Conservation (phyloP, 2,113 vertebrate genomes). For the Anarrhichthys ocellatus region DNA sequence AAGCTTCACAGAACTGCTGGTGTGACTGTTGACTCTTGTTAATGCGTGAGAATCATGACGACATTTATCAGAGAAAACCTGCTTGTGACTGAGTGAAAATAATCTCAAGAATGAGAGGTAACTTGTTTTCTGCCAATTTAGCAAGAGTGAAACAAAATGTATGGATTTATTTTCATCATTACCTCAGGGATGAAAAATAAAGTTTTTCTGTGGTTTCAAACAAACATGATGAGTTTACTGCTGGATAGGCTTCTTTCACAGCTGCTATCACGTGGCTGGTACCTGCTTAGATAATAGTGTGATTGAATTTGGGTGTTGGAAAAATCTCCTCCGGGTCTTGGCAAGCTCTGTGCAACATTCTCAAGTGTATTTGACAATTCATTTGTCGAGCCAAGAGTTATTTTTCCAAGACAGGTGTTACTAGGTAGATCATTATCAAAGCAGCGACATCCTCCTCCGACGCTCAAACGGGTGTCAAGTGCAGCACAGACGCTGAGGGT, state of each 20-base stretch:
- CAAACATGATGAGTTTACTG: background rate
- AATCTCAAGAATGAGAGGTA: background rate
- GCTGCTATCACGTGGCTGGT: conserved; percentile 6
- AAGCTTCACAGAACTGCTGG: background rate
- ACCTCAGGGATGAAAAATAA: background rate
- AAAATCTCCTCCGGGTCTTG: conserved; percentile 21
- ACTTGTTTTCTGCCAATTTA: conserved; percentile 19
- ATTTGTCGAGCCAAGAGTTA: conserved; percentile 28
- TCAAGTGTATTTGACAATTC: conserved; percentile 29
- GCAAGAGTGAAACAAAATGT: conserved; percentile 32
- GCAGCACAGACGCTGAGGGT: conserved; percentile 18
- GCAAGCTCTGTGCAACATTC: background rate
- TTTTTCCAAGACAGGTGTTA: conserved; percentile 38
- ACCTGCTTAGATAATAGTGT: conserved; percentile 17
- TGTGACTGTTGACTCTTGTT: background rate
- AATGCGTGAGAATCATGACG: background rate
- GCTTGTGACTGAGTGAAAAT: background rate
- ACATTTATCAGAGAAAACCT: background rate
- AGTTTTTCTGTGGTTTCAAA: background rate
- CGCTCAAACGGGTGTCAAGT: conserved; percentile 22
- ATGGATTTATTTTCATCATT: conserved; percentile 25
- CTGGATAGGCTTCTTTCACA: conserved; percentile 17
- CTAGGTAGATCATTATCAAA: conserved; percentile 39
- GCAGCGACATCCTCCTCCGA: conserved; percentile 32
- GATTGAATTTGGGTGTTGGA: conserved; percentile 32